Conservation (phyloP, 2,888 invertebrate species). For the Norana najaformis region DNA sequence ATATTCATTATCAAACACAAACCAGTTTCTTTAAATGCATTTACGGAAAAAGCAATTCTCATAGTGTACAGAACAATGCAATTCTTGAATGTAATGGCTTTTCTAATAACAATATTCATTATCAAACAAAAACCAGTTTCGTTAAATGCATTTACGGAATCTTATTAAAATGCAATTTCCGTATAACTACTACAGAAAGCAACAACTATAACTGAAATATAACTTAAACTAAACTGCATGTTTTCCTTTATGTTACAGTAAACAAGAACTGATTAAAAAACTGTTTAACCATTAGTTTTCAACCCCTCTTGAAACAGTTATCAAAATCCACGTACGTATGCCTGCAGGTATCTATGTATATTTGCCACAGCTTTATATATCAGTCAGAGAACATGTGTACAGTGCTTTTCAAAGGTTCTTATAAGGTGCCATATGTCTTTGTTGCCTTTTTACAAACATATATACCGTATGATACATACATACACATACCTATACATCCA, state of each 20-base stretch:
- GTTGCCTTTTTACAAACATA: too few relatives aligned
- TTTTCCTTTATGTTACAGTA: not conserved
- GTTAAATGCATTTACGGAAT: not conserved
- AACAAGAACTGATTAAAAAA: not conserved
- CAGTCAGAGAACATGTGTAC: too few relatives aligned
- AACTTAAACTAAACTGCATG: not conserved
- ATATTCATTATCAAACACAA: not conserved
- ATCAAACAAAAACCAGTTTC: not conserved
- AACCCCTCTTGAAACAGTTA: not conserved
- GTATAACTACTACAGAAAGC: not conserved
- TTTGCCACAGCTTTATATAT: too few relatives aligned
- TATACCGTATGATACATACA: too few relatives aligned
- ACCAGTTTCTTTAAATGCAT: not conserved
- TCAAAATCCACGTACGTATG: not conserved
- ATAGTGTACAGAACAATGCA: not conserved
- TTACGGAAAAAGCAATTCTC: too few relatives aligned
- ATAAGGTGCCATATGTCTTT: too few relatives aligned
- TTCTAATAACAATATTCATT: not conserved
- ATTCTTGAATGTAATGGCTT: not conserved
- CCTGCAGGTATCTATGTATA: too few relatives aligned
- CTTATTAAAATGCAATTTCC: not conserved
- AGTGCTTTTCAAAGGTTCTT: too few relatives aligned
- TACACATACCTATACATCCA: not conserved
- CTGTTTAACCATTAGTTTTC: not conserved
- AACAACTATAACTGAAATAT: not conserved